Percentiles rank a stretch among this genome's conserved stretches.
Conservation (phyloP, 2,888 invertebrate species). For the Aspidiotus destructor region DNA sequence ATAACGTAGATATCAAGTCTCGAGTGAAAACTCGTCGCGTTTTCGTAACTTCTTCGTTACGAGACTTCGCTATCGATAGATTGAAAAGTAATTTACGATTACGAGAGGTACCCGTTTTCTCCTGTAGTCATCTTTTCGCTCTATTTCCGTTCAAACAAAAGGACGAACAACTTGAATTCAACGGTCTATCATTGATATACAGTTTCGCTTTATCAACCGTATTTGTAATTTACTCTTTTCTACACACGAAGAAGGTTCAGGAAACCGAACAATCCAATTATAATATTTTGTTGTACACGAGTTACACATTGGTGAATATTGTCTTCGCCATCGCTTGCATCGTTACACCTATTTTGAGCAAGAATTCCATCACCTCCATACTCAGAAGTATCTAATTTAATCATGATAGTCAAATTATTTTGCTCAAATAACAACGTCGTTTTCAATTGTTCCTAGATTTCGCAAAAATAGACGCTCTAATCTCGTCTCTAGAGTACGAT, state of each 20-base stretch:
- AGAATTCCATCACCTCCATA: slow-evolving; percentile 18
- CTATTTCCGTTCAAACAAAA: slow-evolving; percentile 18
- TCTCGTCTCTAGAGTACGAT: slow-evolving; percentile 24
- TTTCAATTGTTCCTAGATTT: slow-evolving; percentile 1
- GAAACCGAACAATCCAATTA: slow-evolving; percentile 31
- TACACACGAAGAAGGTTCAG: slow-evolving; percentile 3
- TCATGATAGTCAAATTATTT: background rate
- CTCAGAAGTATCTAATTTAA: slow-evolving; percentile 9
- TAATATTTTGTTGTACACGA: slow-evolving; percentile 29
- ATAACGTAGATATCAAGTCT: too few relatives aligned
- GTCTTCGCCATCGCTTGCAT: slow-evolving; percentile 28
- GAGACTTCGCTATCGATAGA: too few relatives aligned
- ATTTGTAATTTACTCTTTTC: slow-evolving; percentile 8
- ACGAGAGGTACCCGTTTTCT: slow-evolving; percentile 14
- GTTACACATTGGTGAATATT: slow-evolving; percentile 32
- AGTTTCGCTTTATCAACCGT: slow-evolving; percentile 20
- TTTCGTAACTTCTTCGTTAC: too few relatives aligned
- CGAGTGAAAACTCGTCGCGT: too few relatives aligned
- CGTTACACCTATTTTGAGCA: slow-evolving; percentile 24
- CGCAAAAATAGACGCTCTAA: slow-evolving; percentile 26
- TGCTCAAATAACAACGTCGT: background rate
- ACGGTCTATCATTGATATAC: slow-evolving; percentile 17
- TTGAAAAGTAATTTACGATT: slow-evolving; percentile 1
- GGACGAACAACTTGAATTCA: slow-evolving; percentile 8
- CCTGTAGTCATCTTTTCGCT: slow-evolving; percentile 14